Percentiles rank a stretch among this genome's conserved stretches.
Conservation (phyloP, 2,888 invertebrate genomes). For the Drosophila mimetica region DNA sequence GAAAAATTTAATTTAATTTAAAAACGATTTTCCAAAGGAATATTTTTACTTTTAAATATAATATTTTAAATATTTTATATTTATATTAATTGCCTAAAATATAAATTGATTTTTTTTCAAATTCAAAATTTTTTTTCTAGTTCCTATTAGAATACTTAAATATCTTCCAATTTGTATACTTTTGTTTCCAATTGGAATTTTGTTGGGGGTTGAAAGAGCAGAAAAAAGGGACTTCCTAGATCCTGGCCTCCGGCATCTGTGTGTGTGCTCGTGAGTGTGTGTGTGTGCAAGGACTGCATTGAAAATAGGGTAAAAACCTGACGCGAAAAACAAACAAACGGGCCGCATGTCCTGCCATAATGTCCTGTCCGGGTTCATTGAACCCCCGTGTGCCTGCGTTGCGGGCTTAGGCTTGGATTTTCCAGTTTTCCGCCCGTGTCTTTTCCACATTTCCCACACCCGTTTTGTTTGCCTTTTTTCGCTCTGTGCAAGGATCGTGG, state of each 20-base stretch:
- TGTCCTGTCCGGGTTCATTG: constrained; percentile 46
- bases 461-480: constrained; percentile 14
- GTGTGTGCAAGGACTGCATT: constrained; percentile 55
- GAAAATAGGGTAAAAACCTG: constrained; percentile 79
- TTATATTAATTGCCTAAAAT: too few species aligned
- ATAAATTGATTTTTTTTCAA: neutral
- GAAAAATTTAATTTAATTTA: too few species aligned
- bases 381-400: constrained; percentile 20
- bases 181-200: constrained; percentile 37
- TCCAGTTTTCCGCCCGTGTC: constrained; percentile 22
- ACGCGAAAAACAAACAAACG: constrained; percentile 78
- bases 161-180: neutral
- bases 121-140: neutral
- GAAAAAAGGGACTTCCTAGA: constrained; percentile 35
- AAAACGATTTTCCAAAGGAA: too few species aligned
- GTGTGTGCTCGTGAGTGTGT: constrained; percentile 34
- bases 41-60: too few species aligned
- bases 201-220: constrained; percentile 45
- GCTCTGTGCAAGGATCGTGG: constrained; percentile 21
- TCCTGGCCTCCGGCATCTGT: constrained; percentile 25
- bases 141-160: neutral
- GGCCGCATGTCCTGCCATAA: constrained; percentile 37
- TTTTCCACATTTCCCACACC: constrained; percentile 25
- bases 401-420: constrained; percentile 23
- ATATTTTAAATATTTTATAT: too few species aligned